A percentile compares a stretch with the other conserved stretches of the same genome.
Evolutionary conservation across 2,113 vertebrate genomes (phyloP).

Genomic region (Phylloscopus whistleri): DNA sequence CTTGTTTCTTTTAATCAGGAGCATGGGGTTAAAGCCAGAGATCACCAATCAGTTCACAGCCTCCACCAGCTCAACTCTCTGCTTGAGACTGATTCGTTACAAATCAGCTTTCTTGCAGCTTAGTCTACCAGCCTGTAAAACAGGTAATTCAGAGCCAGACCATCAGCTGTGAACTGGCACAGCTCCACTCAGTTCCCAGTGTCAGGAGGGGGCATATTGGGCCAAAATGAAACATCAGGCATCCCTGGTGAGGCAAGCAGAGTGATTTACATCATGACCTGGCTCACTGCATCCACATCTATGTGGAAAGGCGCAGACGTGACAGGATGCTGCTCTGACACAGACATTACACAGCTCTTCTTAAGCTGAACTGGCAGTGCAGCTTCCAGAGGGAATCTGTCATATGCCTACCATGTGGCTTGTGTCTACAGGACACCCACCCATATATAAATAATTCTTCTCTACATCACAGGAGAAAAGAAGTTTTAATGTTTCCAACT

Average conservation of each 20-base stretch:
- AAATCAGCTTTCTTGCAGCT: slow-evolving; percentile 24
- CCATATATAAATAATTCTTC: neutral
- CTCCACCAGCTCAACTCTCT: neutral
- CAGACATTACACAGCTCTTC: neutral
- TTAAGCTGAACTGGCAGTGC: neutral
- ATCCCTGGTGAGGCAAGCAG: neutral
- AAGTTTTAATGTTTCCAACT: neutral
- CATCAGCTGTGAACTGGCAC: neutral
- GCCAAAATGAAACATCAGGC: neutral
- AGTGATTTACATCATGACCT: neutral
- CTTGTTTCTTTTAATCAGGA: neutral
- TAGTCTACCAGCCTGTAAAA: neutral
- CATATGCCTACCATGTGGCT: neutral
- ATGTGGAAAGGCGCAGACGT: accelerated
- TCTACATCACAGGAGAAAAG: neutral
- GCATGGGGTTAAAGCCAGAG: neutral
- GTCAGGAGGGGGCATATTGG: neutral
- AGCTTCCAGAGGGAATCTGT: neutral
- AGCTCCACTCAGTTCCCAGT: neutral
- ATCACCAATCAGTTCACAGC: neutral
- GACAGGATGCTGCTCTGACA: neutral
- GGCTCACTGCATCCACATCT: neutral
- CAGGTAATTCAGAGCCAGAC: slow-evolving; percentile 13
- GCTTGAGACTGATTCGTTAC: neutral
- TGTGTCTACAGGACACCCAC: neutral